Conservation (phyloP, 1,140 invertebrate genomes). For the Callitettix versicolor region DNA sequence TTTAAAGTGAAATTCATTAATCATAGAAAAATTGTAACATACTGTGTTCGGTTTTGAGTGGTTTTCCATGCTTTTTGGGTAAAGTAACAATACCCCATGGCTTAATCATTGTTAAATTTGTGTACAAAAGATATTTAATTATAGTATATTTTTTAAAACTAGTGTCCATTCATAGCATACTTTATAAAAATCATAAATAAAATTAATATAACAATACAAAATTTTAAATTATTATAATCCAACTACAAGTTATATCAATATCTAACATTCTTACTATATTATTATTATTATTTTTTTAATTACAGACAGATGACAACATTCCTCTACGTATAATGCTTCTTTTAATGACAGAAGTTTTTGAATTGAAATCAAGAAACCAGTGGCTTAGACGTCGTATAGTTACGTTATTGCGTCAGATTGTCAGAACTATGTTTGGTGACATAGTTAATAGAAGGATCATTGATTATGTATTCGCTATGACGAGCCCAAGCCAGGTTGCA, state of each 20-base stretch:
- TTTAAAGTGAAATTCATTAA: too few species aligned
- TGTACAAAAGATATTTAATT: too few species aligned
- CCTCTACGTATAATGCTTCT: conserved; percentile 75
- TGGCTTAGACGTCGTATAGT: conserved; percentile 78
- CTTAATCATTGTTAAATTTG: too few species aligned
- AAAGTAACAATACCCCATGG: too few species aligned
- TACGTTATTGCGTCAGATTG: conserved; percentile 61
- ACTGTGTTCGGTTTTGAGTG: too few species aligned
- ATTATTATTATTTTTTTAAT: conserved; percentile 4
- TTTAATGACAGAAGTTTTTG: conserved; percentile 86
- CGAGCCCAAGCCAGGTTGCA: conserved; percentile 79
- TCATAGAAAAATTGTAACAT: too few species aligned
- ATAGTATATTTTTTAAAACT: too few species aligned
- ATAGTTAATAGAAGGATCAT: conserved; percentile 83
- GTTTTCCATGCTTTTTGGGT: too few species aligned
- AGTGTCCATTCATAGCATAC: too few species aligned
- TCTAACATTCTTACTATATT: background rate
- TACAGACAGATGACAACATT: conserved; percentile 68
- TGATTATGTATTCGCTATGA: conserved; percentile 80
- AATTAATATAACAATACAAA: too few species aligned
- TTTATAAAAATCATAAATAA: too few species aligned
- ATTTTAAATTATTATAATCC: too few species aligned
- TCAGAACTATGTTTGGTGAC: conserved; percentile 72
- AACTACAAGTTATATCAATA: background rate
- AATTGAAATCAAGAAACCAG: conserved; percentile 74